Base-by-base conservation (phyloP, 2,113 vertebrate species). In the Urocolius indicus region DNA sequence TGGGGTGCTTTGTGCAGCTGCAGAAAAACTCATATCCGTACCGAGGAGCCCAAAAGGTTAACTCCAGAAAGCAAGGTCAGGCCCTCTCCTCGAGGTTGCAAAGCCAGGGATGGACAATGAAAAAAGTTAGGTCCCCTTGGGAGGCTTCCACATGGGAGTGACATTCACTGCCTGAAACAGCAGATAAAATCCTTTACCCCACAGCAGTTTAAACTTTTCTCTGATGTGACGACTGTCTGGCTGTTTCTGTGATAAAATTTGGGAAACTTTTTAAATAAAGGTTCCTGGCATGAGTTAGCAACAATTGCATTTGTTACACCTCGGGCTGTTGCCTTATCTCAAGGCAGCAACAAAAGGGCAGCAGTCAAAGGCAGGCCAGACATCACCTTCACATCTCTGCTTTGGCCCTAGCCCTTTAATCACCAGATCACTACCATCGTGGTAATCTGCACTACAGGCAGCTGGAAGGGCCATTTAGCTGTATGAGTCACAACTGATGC, bases 1-100 rank as follows among this genome's bases (percentile, higher is more conserved):
- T 91, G 48, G 86, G 89, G 71, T 78, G 11, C 55, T 85, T 77
- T 3, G 1, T 51, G 84, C 73, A 67, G 83, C 81, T 93, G 93
- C 21, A 9, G 78, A 72, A 96, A 85, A 94, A 14, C 86, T 87
- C 84, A 43, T 10, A 73, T 34, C 59, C 19, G n/a, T 13, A 34
- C 83, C 16, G 77, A 83, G 84, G 13, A 92, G 54, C 65, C 84
- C 69, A 36, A 55, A 54, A 67, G 27, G 76, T 68, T 58, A 52
- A 68, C 80, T 91, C 49, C 59, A 66, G 76, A 57, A 57, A 63
- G 67, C 0, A 0, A 73, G 78, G 67, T 72, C 74, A 89, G 78
- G 38, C 73, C 59, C 45, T 57, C n/a, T 66, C 57, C 79, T 55
- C 2, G 3, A 68, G 51, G 36, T 6, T 59, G 45, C 58, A 76